Evolutionary conservation across 1,140 invertebrate genomes (phyloP).

Genomic region (Eulimnadia texana): DNA sequence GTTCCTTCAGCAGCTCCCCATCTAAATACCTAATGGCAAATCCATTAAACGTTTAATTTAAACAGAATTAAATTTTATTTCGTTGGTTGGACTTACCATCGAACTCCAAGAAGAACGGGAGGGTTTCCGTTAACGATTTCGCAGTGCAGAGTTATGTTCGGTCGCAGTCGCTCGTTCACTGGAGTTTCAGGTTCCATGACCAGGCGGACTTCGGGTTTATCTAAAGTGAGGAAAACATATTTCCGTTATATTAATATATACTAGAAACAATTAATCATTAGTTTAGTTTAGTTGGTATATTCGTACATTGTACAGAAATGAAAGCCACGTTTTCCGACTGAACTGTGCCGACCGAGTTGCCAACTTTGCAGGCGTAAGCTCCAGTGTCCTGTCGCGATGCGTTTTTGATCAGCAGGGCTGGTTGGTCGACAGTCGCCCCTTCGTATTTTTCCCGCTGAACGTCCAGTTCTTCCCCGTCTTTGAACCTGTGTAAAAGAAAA

Average conservation of each 20-base stretch:
- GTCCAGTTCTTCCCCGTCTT: conserved; percentile 48
- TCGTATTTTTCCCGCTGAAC: conserved; percentile 48
- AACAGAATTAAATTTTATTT: too few relatives aligned
- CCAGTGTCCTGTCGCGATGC: conserved; percentile 59
- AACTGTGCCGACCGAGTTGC: conserved; percentile 55
- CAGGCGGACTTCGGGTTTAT: conserved; percentile 53
- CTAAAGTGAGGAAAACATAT: conserved; percentile 16
- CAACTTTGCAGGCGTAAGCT: conserved; percentile 58
- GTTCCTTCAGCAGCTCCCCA: conserved; percentile 61
- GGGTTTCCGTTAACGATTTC: conserved; percentile 47
- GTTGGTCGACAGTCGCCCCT: conserved; percentile 54
- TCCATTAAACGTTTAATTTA: too few relatives aligned
- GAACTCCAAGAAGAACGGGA: conserved; percentile 31
- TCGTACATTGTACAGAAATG: conserved; percentile 67
- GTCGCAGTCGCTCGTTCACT: conserved; percentile 58
- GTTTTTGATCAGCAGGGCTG: conserved; percentile 57
- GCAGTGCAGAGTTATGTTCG: conserved; percentile 67
- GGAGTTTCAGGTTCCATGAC: conserved; percentile 55
- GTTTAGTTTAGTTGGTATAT: conserved; percentile 5
- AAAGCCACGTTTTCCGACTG: conserved; percentile 50
- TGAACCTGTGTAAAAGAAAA: conserved; percentile 28
- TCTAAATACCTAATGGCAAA: too few relatives aligned
- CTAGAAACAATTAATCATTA: too few relatives aligned
- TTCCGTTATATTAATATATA: background rate
- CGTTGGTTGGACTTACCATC: too few relatives aligned